Conservation (phyloP, 2,888 invertebrate species). For the Amiota mariae region DNA sequence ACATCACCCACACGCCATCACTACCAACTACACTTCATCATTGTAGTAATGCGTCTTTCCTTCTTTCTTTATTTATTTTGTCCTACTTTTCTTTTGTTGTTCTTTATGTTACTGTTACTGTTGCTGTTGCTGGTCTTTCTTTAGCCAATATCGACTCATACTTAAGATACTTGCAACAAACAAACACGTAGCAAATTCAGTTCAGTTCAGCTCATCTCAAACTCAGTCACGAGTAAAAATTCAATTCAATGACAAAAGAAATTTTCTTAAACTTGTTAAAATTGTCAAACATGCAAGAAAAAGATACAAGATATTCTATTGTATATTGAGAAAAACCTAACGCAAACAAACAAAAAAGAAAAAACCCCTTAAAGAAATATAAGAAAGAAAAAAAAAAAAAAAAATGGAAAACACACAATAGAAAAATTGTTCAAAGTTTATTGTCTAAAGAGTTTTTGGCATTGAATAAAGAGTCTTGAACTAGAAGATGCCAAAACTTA, state of each 20-base stretch:
- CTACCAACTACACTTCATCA: not conserved
- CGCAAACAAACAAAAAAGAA: not conserved
- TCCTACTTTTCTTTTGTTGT: slow-evolving; percentile 24
- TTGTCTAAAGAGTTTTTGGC: slow-evolving; percentile 22
- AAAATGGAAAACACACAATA: not conserved
- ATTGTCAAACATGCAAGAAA: slow-evolving; percentile 11
- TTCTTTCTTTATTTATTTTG: not conserved
- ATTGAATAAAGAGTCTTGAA: slow-evolving; percentile 23
- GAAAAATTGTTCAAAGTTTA: slow-evolving; percentile 10
- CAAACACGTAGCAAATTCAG: slow-evolving; percentile 24
- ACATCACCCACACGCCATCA: not conserved
- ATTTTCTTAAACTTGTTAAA: slow-evolving; percentile 33
- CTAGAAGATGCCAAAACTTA: slow-evolving; percentile 5
- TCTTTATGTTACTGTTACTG: slow-evolving; percentile 41
- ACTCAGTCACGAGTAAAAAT: slow-evolving; percentile 56
- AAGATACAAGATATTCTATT: not conserved
- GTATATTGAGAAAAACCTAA: not conserved
- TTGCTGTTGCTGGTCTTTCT: slow-evolving; percentile 42
- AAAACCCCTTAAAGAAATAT: not conserved
- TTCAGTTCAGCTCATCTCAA: slow-evolving; percentile 9
- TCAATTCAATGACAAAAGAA: slow-evolving; percentile 43
- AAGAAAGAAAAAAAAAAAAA: not conserved
- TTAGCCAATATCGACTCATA: not conserved
- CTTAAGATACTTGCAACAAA: slow-evolving; percentile 3
- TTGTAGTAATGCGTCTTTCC: not conserved